Conservation (phyloP, 2,888 invertebrate species). For the Itoplectis maculator region DNA sequence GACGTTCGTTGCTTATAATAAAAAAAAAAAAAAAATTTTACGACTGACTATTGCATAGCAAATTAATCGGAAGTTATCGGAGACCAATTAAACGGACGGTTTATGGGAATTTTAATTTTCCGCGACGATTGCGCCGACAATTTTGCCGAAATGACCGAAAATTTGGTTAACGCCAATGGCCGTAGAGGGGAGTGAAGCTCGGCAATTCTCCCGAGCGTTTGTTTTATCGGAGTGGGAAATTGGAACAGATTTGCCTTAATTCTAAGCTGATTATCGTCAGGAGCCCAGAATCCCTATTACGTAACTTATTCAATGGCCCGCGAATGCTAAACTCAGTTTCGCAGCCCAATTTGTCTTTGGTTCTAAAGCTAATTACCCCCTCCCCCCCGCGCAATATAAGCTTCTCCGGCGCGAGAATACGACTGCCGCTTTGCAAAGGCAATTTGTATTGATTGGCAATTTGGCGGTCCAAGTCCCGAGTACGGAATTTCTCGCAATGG, state of each 20-base stretch:
- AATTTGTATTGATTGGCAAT: constrained; percentile 30
- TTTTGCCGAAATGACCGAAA: constrained; percentile 43
- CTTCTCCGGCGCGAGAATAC: not conserved
- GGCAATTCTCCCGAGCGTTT: constrained; percentile 34
- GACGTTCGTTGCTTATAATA: not conserved
- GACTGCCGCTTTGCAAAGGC: not conserved
- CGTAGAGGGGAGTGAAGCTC: constrained; percentile 15
- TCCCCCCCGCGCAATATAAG: constrained; percentile 7
- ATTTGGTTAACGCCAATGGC: constrained; percentile 39
- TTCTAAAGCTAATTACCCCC: constrained; percentile 6
- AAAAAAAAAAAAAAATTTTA: constrained; percentile 19
- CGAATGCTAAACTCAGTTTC: constrained; percentile 18
- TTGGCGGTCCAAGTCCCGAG: not conserved
- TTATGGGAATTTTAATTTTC: constrained; percentile 1
- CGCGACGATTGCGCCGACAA: not conserved
- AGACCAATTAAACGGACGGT: not conserved
- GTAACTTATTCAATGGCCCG: constrained; percentile 26
- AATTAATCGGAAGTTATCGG: constrained; percentile 9
- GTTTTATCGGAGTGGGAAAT: constrained; percentile 17
- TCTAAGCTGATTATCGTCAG: constrained; percentile 16
- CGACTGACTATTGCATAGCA: constrained; percentile 30
- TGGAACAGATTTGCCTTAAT: constrained; percentile 2
- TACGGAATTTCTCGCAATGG: not conserved
- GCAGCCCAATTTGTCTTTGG: constrained; percentile 14
- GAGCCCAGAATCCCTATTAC: not conserved